phyloP scores from a whole-genome alignment of 2,888 invertebrate species.

The Dichetophora obliterata region DNA sequence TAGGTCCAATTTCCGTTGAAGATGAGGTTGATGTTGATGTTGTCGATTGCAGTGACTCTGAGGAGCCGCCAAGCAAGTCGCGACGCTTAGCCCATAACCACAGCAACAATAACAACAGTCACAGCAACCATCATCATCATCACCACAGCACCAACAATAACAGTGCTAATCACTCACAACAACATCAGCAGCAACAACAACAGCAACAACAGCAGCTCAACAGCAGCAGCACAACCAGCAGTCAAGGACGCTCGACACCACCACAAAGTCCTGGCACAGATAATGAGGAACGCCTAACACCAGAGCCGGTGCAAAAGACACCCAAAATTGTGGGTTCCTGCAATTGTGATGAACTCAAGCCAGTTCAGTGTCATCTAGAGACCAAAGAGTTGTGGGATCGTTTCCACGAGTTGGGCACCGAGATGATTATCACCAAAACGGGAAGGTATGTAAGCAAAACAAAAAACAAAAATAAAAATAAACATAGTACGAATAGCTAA shows the following conservation, averaged over 20 bases:
- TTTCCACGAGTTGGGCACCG: constrained; percentile 93
- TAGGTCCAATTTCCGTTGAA: constrained; percentile 71
- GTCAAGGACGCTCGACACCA: constrained; percentile 67
- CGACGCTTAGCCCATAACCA: constrained; percentile 58
- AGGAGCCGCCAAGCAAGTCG: constrained; percentile 68
- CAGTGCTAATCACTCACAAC: constrained; percentile 29
- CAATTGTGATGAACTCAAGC: constrained; percentile 85
- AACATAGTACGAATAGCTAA: constrained; percentile 1
- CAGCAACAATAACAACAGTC: constrained; percentile 47
- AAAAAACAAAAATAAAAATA: constrained; percentile 4
- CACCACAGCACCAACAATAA: constrained; percentile 66
- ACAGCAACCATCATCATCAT: constrained; percentile 53
- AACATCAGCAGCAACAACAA: constrained; percentile 47
- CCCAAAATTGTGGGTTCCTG: constrained; percentile 76
- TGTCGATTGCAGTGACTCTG: constrained; percentile 79
- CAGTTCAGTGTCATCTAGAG: constrained; percentile 91
- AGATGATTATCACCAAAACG: constrained; percentile 98
- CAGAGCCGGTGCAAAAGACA: constrained; percentile 68
- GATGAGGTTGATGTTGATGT: constrained; percentile 78
- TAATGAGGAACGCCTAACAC: constrained; percentile 67
- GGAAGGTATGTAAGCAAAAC: constrained; percentile 79
- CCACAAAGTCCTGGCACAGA: constrained; percentile 69
- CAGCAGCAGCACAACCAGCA: constrained; percentile 62
- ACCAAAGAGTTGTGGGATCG: constrained; percentile 98
- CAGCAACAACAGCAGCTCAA: constrained; percentile 55